A percentile compares a stretch with the other conserved stretches of the same genome.
Conservation (phyloP, 2,797 vertebrate genomes). For the Novumbra hubbsi region DNA sequence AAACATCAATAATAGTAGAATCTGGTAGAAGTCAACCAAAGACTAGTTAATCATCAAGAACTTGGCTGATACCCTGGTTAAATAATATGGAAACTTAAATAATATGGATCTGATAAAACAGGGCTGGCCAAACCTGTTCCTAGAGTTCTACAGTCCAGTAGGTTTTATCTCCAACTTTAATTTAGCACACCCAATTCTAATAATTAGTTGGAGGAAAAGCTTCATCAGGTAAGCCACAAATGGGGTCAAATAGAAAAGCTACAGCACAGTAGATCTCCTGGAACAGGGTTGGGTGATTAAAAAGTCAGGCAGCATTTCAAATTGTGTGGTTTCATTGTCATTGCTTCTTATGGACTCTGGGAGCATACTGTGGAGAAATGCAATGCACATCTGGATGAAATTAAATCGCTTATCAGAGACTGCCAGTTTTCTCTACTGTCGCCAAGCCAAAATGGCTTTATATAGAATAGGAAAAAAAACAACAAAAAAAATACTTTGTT, state of each 20-base stretch:
- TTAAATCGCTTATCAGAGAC: constrained; percentile 48
- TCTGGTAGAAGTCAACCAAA: constrained; percentile 23
- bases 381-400: constrained; percentile 35
- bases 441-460: constrained; percentile 29
- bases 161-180: no score
- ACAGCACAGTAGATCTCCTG: no score
- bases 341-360: constrained; percentile 30
- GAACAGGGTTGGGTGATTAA: no score
- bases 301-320: constrained; percentile 41
- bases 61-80: constrained; percentile 19
- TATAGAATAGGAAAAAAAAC: constrained; percentile 27
- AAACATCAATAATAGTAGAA: constrained; percentile 8
- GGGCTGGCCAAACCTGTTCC: no score
- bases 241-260: no score
- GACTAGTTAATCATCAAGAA: constrained; percentile 13
- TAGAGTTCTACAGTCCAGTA: no score
- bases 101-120: constrained; percentile 36
- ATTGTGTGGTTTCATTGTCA: constrained; percentile 28
- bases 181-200: no score
- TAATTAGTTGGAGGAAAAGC: no score
- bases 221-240: no score
- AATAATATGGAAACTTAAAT: constrained; percentile 30
- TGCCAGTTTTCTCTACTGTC: constrained; percentile 33
- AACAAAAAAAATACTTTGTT: constrained; percentile 23
- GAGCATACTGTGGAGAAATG: constrained; percentile 33